phyloP scores from a whole-genome alignment of 2,888 invertebrate genomes.

The Gerris lacustris region DNA sequence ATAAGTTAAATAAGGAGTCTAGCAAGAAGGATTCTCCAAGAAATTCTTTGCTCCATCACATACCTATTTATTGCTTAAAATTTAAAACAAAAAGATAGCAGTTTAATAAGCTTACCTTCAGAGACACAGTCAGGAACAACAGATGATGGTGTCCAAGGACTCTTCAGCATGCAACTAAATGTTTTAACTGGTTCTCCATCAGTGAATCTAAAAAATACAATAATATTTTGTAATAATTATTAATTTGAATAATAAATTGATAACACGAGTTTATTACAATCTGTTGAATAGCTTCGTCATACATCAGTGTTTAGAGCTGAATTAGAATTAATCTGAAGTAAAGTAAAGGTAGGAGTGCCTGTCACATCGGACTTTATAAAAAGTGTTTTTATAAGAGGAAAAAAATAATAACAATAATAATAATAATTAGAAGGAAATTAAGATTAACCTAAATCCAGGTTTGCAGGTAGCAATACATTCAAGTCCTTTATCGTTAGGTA shows the following conservation, averaged over 20 bases:
- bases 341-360: too few relatives aligned
- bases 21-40: too few relatives aligned
- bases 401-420: background rate
- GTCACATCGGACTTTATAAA: too few relatives aligned
- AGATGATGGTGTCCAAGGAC: constrained; percentile 73
- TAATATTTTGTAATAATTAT: background rate
- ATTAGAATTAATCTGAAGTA: too few relatives aligned
- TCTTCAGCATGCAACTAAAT: constrained; percentile 68
- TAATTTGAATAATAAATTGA: background rate
- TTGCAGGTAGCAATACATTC: constrained; percentile 85
- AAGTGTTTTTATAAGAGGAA: too few relatives aligned
- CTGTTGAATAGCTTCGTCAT: too few relatives aligned
- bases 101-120: constrained; percentile 48
- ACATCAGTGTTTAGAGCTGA: too few relatives aligned
- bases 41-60: too few relatives aligned
- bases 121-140: constrained; percentile 92
- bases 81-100: too few relatives aligned
- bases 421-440: background rate
- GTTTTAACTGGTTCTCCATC: constrained; percentile 80
- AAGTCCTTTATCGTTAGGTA: constrained; percentile 57
- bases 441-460: constrained; percentile 51
- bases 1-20: too few relatives aligned
- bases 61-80: too few relatives aligned
- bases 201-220: constrained; percentile 50
- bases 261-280: background rate